These are phyloP conservation scores for Pocillopora meandrina DNA, from an alignment of 92 coral and sea anemone genomes.

Conservation along the genomic window DNA sequence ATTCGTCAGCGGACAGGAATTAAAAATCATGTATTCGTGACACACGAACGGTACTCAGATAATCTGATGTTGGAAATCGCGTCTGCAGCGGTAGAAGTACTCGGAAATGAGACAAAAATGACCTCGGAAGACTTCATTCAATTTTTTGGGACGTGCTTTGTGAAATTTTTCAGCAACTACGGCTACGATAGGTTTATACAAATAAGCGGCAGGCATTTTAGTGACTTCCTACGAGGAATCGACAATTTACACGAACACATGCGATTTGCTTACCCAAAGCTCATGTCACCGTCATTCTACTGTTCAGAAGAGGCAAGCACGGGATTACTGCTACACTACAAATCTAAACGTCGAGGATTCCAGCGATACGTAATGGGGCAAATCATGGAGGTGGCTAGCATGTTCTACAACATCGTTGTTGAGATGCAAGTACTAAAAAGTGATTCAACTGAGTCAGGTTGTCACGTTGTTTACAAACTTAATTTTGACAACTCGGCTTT, in stretches of 20 bases:
- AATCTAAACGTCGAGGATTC: conserved; percentile 66
- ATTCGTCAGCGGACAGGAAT: conserved; percentile 65
- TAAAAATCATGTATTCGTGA: conserved; percentile 69
- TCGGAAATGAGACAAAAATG: conserved; percentile 63
- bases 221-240: conserved; percentile 72
- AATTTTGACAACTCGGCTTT: conserved; percentile 65
- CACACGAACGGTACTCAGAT: conserved; percentile 79
- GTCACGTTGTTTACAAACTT: conserved; percentile 60
- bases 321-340: conserved; percentile 72
- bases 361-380: conserved; percentile 79
- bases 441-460: conserved; percentile 24
- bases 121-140: conserved; percentile 65
- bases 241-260: conserved; percentile 84
- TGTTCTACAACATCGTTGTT: conserved; percentile 62
- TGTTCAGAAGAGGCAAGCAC: conserved; percentile 80
- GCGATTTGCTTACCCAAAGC: conserved; percentile 82
- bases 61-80: conserved; percentile 64
- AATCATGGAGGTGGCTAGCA: conserved; percentile 64
- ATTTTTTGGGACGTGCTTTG: conserved; percentile 76
- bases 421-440: conserved; percentile 48
- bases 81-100: conserved; percentile 51
- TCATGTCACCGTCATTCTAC: conserved; percentile 75
- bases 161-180: conserved; percentile 80
- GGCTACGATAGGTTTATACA: conserved; percentile 74
- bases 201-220: conserved; percentile 68